Base-by-base conservation (phyloP, 2,797 vertebrate genomes). In the Pelodytes ibericus region DNA sequence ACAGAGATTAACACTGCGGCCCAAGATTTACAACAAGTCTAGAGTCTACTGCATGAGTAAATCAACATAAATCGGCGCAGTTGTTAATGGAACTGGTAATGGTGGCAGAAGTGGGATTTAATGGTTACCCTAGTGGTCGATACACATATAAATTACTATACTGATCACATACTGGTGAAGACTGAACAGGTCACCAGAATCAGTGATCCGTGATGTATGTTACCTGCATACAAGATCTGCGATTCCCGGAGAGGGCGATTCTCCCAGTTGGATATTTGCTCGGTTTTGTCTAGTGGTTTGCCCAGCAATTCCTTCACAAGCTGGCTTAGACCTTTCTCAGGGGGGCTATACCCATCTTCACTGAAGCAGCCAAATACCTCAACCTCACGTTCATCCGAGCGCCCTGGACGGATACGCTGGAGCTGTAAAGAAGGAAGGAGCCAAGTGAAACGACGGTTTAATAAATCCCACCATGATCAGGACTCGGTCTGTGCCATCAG, bases 241-340 rank as follows among this genome's bases (percentile, higher is more conserved):
- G 87, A 89, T 81, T 89, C 86, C 0, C 90, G 88, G 0, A 95
- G 93, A 0, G 95, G 96, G 56, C 94, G 88, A 51, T 88, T 94
- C 83, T 95, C 92, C 96, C 95, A 96, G 88, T 94, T 93, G 18
- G 96, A 97, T 75, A 98, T 87, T 90, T 96, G 95, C 82, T 97
- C 92, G 0, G 81, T 86, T 84, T 98, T 95, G 85, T 97, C 92
- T 65, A 97, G 89, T 2, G 95, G 92, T 56, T 86, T 92, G 44
- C 96, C 94, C 76, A 95, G 84, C 57, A 95, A 89, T 27, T 94
- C 92, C 41, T 93, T 92, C 53, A 95, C 94, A 79, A 96, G 77
- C 41, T 95, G 89, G 86, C 95, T 96, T 70, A 98, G 93, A 0
- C 95, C 96, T 82, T 92, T 93, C 86, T 92, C 87, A 44, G 41